These are phyloP conservation scores for Scrobipalpa costella DNA, from an alignment of 2,888 invertebrate genomes.

Conservation along the genomic window DNA sequence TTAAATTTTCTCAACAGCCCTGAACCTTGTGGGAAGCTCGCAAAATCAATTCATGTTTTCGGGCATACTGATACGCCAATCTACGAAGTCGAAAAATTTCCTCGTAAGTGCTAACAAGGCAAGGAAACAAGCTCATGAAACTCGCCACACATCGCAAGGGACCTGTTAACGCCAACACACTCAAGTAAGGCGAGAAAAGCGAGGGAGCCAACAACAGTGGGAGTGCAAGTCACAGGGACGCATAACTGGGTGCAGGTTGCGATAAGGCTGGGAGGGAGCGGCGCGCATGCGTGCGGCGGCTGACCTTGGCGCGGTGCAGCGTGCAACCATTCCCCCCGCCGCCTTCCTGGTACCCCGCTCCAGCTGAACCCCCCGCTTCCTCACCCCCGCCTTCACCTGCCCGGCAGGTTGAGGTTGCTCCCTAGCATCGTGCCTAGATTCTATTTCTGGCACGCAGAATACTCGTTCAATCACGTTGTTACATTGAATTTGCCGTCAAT, in stretches of 20 bases:
- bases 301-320: slow-evolving; percentile 79
- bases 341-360: too few species aligned
- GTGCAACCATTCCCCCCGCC: slow-evolving; percentile 70
- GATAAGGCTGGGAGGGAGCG: slow-evolving; percentile 43
- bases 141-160: slow-evolving; percentile 19
- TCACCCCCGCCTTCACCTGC: slow-evolving; percentile 66
- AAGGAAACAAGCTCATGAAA: slow-evolving; percentile 5
- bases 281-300: slow-evolving; percentile 75
- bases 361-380: slow-evolving; percentile 49
- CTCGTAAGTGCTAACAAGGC: not conserved
- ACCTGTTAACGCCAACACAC: slow-evolving; percentile 23
- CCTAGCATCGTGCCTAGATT: slow-evolving; percentile 67
- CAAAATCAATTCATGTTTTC: slow-evolving; percentile 17
- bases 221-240: slow-evolving; percentile 63
- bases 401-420: slow-evolving; percentile 75
- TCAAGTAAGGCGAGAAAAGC: slow-evolving; percentile 37
- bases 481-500: slow-evolving; percentile 19
- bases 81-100: not conserved
- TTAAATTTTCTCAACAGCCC: slow-evolving; percentile 37
- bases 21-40: slow-evolving; percentile 16
- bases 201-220: slow-evolving; percentile 49
- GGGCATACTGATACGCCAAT: not conserved
- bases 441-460: slow-evolving; percentile 63
- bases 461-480: slow-evolving; percentile 45
- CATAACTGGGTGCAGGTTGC: slow-evolving; percentile 60